Conservation (phyloP, 23 tunicate genomes). For the Halocynthia roretzi region DNA sequence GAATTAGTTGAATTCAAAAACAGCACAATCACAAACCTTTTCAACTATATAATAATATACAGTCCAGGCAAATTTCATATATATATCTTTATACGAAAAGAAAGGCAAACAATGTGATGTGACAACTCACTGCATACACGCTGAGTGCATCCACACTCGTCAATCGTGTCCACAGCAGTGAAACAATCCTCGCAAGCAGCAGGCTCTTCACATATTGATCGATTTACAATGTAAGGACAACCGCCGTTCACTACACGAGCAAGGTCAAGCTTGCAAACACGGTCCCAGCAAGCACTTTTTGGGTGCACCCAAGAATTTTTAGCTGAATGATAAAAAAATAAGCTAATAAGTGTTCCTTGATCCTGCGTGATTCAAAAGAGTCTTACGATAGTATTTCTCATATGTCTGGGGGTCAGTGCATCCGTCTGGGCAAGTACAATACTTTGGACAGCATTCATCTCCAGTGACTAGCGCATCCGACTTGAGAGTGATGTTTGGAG, state of each 20-base stretch:
- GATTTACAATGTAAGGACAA: constrained; percentile 46
- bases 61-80: no score
- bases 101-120: no score
- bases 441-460: constrained; percentile 51
- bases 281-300: constrained; percentile 24
- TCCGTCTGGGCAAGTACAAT: constrained; percentile 33
- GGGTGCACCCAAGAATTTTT: constrained; percentile 31
- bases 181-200: constrained; percentile 38
- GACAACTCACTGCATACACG: constrained; percentile 25
- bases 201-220: constrained; percentile 47
- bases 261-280: constrained; percentile 37
- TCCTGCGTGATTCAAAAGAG: not conserved
- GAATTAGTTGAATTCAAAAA: not conserved
- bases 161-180: constrained; percentile 33
- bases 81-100: not conserved
- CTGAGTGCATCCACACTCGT: constrained; percentile 39
- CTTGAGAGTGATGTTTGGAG: constrained; percentile 39
- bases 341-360: not conserved
- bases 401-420: constrained; percentile 26
- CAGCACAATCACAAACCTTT: not conserved
- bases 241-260: constrained; percentile 21
- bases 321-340: not conserved
- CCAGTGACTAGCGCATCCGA: constrained; percentile 35
- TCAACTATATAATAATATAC: not conserved
- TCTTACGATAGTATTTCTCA: constrained; percentile 37